Evolutionary conservation across 1,140 invertebrate species (phyloP).

Genomic region (Trachymyrmex septentrionalis): DNA sequence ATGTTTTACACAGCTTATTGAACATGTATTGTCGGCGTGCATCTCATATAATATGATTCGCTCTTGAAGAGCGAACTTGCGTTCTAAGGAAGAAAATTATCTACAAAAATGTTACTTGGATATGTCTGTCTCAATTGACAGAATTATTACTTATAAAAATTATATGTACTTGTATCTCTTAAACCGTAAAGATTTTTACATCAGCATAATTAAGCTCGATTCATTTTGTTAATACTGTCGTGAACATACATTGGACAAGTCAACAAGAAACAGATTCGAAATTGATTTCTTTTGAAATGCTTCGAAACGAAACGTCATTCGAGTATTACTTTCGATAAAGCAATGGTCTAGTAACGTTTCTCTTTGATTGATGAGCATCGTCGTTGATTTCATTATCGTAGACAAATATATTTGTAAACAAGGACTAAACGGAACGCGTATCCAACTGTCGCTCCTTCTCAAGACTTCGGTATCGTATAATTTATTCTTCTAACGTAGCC

Average conservation of each 20-base stretch:
- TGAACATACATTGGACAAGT: not conserved
- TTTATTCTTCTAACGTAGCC: conserved; percentile 76
- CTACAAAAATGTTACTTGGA: not conserved
- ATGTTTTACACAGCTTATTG: conserved; percentile 12
- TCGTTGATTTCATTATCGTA: conserved; percentile 53
- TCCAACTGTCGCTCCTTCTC: not conserved
- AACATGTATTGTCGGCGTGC: conserved; percentile 6
- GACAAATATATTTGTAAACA: conserved; percentile 77
- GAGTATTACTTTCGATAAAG: not conserved
- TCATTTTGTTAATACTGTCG: not conserved
- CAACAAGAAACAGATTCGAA: not conserved
- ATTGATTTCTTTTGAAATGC: not conserved
- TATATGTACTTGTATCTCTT: not conserved
- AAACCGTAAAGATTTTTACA: not conserved
- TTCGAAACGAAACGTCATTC: not conserved
- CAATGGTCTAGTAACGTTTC: not conserved
- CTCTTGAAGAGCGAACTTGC: not conserved
- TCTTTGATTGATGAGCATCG: conserved; percentile 68
- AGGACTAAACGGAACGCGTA: not conserved
- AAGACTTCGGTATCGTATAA: conserved; percentile 61
- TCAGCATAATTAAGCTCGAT: not conserved
- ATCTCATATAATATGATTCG: not conserved
- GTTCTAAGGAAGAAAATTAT: not conserved
- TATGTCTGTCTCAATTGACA: not conserved
- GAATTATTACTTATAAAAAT: not conserved